Evolutionary conservation across 2,888 invertebrate genomes (phyloP).

Genomic region (Aspidiotus destructor): DNA sequence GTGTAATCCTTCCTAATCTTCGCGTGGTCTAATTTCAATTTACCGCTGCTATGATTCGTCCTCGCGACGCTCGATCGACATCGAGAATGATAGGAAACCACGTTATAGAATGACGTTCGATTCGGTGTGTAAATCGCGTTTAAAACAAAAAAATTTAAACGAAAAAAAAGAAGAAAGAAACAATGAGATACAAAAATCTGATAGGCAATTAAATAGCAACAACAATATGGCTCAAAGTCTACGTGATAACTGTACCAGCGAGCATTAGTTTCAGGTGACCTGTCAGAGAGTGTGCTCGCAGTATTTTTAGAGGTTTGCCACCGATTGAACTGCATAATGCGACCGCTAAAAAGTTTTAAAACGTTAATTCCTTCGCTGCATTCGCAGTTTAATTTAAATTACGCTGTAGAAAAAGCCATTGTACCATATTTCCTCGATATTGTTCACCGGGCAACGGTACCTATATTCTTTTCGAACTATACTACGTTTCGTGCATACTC

Average conservation of each 20-base stretch:
- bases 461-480: conserved; percentile 7
- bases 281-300: conserved; percentile 11
- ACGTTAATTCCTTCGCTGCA: conserved; percentile 21
- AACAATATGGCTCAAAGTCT: not conserved
- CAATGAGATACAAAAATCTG: not conserved
- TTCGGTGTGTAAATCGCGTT: not conserved
- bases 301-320: conserved; percentile 8
- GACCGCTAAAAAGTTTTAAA: conserved; percentile 20
- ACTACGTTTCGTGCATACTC: not conserved
- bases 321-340: conserved; percentile 24
- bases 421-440: conserved; percentile 31
- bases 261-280: conserved; percentile 30
- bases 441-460: conserved; percentile 24
- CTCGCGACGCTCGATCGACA: not conserved
- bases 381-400: conserved; percentile 21
- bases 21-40: conserved; percentile 2
- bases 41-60: not conserved
- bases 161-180: not conserved
- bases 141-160: not conserved
- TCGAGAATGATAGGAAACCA: not conserved
- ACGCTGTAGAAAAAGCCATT: conserved; percentile 21
- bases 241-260: conserved; percentile 17
- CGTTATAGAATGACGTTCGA: not conserved
- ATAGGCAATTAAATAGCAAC: not conserved
- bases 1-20: not conserved